phyloP scores from a whole-genome alignment of 1,140 invertebrate genomes.

The Trachymyrmex septentrionalis region DNA sequence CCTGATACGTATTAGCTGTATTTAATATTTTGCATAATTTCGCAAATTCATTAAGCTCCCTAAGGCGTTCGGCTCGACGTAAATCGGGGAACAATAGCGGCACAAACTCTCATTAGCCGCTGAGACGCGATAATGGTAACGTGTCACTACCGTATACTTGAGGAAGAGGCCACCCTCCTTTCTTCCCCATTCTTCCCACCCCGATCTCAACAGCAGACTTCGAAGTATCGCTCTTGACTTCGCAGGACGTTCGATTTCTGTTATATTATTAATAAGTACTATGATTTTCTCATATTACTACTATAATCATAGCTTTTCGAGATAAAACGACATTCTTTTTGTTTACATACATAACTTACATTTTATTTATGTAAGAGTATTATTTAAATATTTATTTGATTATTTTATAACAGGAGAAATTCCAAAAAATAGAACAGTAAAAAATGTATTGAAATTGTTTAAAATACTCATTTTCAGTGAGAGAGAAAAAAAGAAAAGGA shows the following conservation, averaged over 20 bases:
- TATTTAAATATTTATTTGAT: not conserved
- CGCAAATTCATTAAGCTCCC: constrained; percentile 45
- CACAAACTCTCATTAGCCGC: constrained; percentile 67
- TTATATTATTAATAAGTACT: not conserved
- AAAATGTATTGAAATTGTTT: not conserved
- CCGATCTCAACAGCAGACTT: constrained; percentile 31
- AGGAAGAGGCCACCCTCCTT: constrained; percentile 57
- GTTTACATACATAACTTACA: not conserved
- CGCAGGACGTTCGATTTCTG: constrained; percentile 13
- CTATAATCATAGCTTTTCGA: not conserved
- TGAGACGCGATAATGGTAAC: constrained; percentile 60
- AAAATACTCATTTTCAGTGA: not conserved
- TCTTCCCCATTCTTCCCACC: constrained; percentile 50
- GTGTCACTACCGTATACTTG: constrained; percentile 62
- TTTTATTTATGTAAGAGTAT: not conserved
- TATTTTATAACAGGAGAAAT: not conserved
- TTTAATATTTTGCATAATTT: constrained; percentile 59
- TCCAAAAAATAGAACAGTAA: not conserved
- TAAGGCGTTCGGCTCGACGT: constrained; percentile 38
- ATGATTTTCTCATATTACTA: constrained; percentile 4
- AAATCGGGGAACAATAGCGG: constrained; percentile 47
- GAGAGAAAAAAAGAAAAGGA: not conserved
- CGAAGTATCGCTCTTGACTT: constrained; percentile 55
- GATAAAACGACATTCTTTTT: not conserved
- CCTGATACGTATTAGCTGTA: constrained; percentile 16